These are phyloP conservation scores for Coluber constrictor DNA, from an alignment of 2,797 vertebrate species.

Conservation along the genomic window DNA sequence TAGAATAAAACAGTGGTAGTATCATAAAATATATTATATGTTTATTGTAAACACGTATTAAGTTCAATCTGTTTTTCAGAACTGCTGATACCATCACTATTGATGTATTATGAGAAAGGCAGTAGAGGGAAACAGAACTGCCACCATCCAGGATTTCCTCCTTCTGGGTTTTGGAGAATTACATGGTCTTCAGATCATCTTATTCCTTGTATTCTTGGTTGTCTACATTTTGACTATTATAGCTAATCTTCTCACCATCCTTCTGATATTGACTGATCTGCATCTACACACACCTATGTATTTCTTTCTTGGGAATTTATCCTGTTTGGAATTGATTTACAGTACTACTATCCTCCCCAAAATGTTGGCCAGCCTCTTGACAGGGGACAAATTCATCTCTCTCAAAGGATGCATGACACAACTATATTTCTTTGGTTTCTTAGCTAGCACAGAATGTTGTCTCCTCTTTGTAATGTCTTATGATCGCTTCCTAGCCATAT, in stretches of 20 bases:
- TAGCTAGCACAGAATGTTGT: background rate
- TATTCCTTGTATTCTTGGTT: background rate
- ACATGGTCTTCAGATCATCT: background rate
- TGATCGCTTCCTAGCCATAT: background rate
- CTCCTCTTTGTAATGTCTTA: background rate
- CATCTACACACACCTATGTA: background rate
- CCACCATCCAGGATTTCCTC: background rate
- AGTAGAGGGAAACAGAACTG: background rate
- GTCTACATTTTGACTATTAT: background rate
- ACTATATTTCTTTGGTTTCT: background rate
- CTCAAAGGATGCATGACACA: background rate
- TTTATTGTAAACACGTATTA: background rate
- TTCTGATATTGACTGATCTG: background rate
- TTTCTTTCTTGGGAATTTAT: background rate
- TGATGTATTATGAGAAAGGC: background rate
- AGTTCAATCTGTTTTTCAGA: background rate
- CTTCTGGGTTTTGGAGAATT: background rate
- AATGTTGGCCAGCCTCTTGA: background rate
- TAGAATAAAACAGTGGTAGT: background rate
- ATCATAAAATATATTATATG: background rate
- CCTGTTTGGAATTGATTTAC: background rate
- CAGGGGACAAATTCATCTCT: background rate
- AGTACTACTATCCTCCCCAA: background rate
- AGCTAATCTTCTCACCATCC: background rate
- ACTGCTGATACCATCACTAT: background rate